Base-by-base conservation (phyloP, 2,113 vertebrate genomes). In the Helogale parvula region DNA sequence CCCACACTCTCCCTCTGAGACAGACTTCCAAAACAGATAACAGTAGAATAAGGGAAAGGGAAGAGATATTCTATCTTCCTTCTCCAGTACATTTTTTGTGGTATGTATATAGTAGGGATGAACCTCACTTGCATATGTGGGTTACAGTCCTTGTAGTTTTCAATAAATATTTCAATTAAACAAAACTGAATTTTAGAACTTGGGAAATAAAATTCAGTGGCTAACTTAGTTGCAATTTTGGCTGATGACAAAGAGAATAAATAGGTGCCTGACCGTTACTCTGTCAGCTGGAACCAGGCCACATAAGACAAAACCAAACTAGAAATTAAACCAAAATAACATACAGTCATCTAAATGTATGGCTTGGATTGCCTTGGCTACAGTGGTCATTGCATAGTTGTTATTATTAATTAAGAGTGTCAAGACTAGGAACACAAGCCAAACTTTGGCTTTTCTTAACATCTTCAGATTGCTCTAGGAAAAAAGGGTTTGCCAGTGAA, bases 161-260 rank as follows among this genome's bases (percentile, higher is more conserved):
- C 65, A 52, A 54, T 29, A 82, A 81, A 82, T 74, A 96, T 35
- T 90, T 84, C 52, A 35, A 35, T 47, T 86, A 86, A 6, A 13
- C 17, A 60, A 38, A 90, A 60, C 35, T 31, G 63, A 50, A 88
- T 81, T 45, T 54, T 41, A 66, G 35, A 77, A 5, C 41, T n/a
- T 8, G 23, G 65, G n/a, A 92, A 93, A 93, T 66, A 83, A 81
- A 89, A 93, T 29, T 66, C 65, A 72, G 47, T 66, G 68, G 65
- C 31, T 65, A 41, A 77, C 16, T 88, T 77, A 50, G 38, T 29
- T 71, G 7, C 1, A 77, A 19, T 63, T 81, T 52, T 85, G 60
- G 41, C 8, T 60, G 27, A 38, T 57, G 82, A 90, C 13, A 72
- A 13, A 2, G 12, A 69, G 29, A 81, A 54, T 10, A 71, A 45